Evolutionary conservation across 2,113 vertebrate species (phyloP).

Genomic region (Microtus richardsoni): DNA sequence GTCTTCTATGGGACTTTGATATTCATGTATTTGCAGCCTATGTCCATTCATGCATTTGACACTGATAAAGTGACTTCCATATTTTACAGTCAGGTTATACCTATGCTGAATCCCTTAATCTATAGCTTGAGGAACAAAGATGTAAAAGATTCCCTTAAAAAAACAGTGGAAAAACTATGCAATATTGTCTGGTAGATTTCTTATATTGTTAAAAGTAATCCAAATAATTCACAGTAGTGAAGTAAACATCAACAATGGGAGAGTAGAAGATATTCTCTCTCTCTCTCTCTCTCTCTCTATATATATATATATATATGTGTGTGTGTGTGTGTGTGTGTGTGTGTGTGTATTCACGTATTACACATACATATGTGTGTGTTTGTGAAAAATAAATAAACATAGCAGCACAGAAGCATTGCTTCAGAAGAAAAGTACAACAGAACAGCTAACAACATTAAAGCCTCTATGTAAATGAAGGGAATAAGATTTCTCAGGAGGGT

Average conservation of each 20-base stretch:
- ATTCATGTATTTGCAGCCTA: background rate
- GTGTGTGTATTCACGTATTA: too few species aligned
- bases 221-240: background rate
- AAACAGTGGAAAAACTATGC: background rate
- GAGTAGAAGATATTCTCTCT: background rate
- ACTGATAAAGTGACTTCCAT: background rate
- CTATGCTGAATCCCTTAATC: slow-evolving; percentile 23
- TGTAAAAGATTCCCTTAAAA: background rate
- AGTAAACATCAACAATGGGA: background rate
- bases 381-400: background rate
- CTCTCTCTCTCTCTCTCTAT: background rate
- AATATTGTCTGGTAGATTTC: background rate
- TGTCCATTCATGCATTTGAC: background rate
- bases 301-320: background rate
- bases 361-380: too few species aligned
- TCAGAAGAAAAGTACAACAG: background rate
- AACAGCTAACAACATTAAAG: background rate
- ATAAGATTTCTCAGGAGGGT: background rate
- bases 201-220: background rate
- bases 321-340: background rate
- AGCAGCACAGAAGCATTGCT: background rate
- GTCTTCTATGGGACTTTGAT: background rate
- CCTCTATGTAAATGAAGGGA: background rate
- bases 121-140: slow-evolving; percentile 37
- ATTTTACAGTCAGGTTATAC: background rate